Percentiles rank a stretch among this genome's conserved stretches.
phyloP scores from a whole-genome alignment of 2,113 vertebrate species.

The Fulica atra region DNA sequence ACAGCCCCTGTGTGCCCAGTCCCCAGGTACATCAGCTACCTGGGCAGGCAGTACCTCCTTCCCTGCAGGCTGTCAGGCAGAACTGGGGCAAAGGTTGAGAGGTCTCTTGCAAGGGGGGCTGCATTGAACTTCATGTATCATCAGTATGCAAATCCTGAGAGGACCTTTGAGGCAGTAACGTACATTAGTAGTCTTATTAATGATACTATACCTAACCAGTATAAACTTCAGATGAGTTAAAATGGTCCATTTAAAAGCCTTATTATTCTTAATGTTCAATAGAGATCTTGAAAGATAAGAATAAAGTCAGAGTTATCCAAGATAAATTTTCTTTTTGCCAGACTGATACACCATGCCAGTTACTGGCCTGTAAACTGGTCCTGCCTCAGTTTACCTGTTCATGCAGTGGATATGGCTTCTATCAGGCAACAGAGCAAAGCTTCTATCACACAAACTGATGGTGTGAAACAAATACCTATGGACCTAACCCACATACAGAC shows the following conservation, averaged over 20 bases:
- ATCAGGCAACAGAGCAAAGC: background rate
- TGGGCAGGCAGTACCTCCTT: background rate
- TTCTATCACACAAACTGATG: background rate
- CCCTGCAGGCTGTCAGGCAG: background rate
- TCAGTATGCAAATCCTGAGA: background rate
- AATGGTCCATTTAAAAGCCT: background rate
- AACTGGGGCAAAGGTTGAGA: accelerated
- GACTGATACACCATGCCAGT: background rate
- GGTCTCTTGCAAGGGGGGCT: background rate
- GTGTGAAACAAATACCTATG: background rate
- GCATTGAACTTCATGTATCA: background rate
- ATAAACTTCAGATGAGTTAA: background rate
- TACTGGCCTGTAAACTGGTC: no score
- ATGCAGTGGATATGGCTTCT: background rate
- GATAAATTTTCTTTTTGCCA: background rate
- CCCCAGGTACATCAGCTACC: background rate
- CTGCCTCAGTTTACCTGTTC: background rate
- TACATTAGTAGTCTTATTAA: background rate
- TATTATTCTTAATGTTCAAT: background rate
- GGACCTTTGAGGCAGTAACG: background rate
- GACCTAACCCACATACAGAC: background rate
- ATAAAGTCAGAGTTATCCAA: background rate
- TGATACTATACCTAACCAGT: background rate
- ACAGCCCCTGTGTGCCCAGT: no score
- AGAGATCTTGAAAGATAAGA: background rate